A percentile compares a stretch with the other conserved stretches of the same genome.
These are phyloP conservation scores for Rosalia funebris DNA, from an alignment of 2,888 invertebrate species.

Conservation along the genomic window DNA sequence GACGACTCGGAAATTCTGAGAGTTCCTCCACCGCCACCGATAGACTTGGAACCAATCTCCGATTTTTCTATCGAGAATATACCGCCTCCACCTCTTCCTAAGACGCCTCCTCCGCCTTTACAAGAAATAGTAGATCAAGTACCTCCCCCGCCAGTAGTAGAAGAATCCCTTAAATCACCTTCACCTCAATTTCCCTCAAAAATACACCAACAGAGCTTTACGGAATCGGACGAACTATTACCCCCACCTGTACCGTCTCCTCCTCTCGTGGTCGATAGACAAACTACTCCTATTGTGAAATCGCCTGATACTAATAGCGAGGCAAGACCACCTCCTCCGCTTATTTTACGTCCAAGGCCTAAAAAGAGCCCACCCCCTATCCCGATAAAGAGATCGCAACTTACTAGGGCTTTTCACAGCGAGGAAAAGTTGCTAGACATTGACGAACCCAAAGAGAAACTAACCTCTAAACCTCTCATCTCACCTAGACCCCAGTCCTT, in stretches of 20 bases:
- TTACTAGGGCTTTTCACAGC: slow-evolving; percentile 42
- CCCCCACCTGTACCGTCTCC: slow-evolving; percentile 26
- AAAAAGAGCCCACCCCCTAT: slow-evolving; percentile 46
- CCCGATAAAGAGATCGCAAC: slow-evolving; percentile 40
- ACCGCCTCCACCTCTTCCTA: slow-evolving; percentile 30
- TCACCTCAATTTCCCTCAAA: slow-evolving; percentile 5
- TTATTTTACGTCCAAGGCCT: slow-evolving; percentile 24
- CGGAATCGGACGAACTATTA: too few relatives aligned
- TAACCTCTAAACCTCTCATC: slow-evolving; percentile 29
- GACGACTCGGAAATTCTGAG: slow-evolving; percentile 43
- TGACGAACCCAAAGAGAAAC: slow-evolving; percentile 12
- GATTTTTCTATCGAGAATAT: slow-evolving; percentile 3
- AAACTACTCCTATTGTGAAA: background rate
- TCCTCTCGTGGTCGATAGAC: too few relatives aligned
- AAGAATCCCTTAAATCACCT: background rate
- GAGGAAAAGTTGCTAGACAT: slow-evolving; percentile 46
- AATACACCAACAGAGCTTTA: too few relatives aligned
- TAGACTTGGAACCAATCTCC: slow-evolving; percentile 35
- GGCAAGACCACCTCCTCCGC: slow-evolving; percentile 17
- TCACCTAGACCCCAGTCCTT: slow-evolving; percentile 45
- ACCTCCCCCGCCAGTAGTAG: slow-evolving; percentile 17
- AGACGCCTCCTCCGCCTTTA: slow-evolving; percentile 44
- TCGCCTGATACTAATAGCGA: background rate
- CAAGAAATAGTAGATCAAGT: slow-evolving; percentile 22
- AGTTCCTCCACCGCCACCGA: slow-evolving; percentile 48